These are phyloP conservation scores for Pectinophora gossypiella DNA, from an alignment of 1,140 invertebrate genomes.

Conservation along the genomic window DNA sequence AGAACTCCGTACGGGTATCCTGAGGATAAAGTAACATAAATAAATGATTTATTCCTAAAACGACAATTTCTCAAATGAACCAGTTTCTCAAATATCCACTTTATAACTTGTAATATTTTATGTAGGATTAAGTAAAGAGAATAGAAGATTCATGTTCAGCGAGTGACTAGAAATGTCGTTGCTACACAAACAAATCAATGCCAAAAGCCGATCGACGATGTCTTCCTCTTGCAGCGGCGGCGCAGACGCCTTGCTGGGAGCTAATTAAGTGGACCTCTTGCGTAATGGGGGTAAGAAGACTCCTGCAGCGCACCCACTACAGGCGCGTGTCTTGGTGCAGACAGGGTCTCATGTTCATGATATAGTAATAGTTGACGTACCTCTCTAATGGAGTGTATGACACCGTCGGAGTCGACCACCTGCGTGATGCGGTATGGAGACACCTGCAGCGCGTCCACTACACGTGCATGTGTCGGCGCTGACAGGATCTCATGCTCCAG, in stretches of 20 bases:
- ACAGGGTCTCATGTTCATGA: conserved; percentile 76
- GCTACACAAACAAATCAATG: no score
- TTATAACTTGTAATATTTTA: no score
- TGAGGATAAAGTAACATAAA: conserved; percentile 32
- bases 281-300: conserved; percentile 83
- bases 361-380: no score
- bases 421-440: conserved; percentile 84
- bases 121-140: no score
- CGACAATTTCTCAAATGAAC: no score
- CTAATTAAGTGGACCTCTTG: conserved; percentile 84
- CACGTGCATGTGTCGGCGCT: conserved; percentile 49
- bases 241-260: no score
- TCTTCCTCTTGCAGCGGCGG: no score
- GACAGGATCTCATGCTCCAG: conserved; percentile 76
- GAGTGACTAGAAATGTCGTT: no score
- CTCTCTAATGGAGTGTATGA: conserved; percentile 82
- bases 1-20: conserved; percentile 83
- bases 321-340: conserved; percentile 52
- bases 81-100: no score
- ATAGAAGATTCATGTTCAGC: no score
- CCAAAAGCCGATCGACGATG: no score
- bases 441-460: conserved; percentile 77
- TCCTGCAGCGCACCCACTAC: conserved; percentile 77
- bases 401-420: conserved; percentile 83
- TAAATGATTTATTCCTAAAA: conserved; percentile 9